Evolutionary conservation across 2,888 invertebrate species (phyloP), one percentile per base, ranked within the genome.

Genomic region (Catotricha subobsoleta): DNA sequence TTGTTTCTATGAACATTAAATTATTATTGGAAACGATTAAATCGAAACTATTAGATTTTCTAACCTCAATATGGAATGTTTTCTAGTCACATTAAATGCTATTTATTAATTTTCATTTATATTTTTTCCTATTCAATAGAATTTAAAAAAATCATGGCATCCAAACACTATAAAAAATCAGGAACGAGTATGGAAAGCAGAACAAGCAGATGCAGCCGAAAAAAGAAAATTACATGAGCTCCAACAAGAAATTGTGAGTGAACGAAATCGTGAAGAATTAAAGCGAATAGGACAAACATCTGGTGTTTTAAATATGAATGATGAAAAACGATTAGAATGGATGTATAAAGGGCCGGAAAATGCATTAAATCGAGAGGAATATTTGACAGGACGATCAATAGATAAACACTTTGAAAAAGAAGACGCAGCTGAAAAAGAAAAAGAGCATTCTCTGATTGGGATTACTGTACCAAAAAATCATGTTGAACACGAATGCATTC

Each of bases 131-230:
- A 30, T 28, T 41, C 44, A 44, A 16, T 49, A 80, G 80, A 80
- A 80, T 59, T 67, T 78, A 3, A 80, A 80, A 48, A 80, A 80
- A 54, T 79, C 80, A 64, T 80, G 80, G 80, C 80, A 80, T 62
- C 80, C 80, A 18, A 76, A 73, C 46, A 80, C 77, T 0, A 68
- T 78, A 65, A 78, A 76, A 54, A 80, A 80, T 52, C 80, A 79
- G 56, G 80, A 80, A 51, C 71, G 74, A 36, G 80, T 80, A 1
- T 80, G 80, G 78, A 80, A 79, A 54, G 80, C 80, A 1, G 79
- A 80, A 49, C 77, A 80, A 53, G 74, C 74, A 15, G 74, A 72
- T 42, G 71, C 71, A n/a, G 70, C 73, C 47, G 80, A 80, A 51
- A 74, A 75, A 44, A 71, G 68, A 40, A 68, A 74, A 38, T 72